A percentile compares a stretch with the other conserved stretches of the same genome.
Evolutionary conservation across 2,113 vertebrate genomes (phyloP).

Genomic region (Myiopsitta monachus): DNA sequence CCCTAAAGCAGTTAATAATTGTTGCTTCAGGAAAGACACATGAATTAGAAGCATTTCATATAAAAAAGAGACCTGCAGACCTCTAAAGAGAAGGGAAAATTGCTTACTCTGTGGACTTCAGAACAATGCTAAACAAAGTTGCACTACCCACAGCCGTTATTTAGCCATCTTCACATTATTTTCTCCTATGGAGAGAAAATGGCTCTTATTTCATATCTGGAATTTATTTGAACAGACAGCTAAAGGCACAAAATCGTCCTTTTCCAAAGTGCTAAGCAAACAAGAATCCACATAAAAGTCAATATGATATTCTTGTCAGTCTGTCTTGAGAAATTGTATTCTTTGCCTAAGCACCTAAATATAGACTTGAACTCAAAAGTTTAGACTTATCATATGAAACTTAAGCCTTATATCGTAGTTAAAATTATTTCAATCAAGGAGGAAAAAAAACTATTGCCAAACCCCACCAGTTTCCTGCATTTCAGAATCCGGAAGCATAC

Average conservation of each 20-base stretch:
- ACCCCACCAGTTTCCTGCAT: neutral
- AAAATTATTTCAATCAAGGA: neutral
- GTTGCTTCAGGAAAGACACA: neutral
- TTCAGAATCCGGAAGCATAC: neutral
- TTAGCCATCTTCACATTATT: neutral
- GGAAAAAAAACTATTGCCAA: neutral
- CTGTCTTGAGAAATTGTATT: neutral
- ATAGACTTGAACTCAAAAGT: neutral
- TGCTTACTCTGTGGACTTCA: neutral
- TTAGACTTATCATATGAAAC: neutral
- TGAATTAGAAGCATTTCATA: neutral
- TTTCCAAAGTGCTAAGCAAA: slow-evolving; percentile 5
- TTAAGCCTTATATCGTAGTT: neutral
- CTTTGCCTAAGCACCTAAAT: neutral
- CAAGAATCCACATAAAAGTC: neutral
- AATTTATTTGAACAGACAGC: slow-evolving; percentile 16
- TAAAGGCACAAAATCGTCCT: neutral
- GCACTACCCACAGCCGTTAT: neutral
- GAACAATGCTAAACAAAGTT: neutral
- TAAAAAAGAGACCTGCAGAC: neutral
- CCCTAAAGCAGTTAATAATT: neutral
- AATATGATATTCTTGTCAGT: neutral
- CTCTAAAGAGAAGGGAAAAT: neutral
- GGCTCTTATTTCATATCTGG: neutral
- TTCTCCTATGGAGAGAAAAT: neutral